Base-by-base conservation (phyloP, 1,140 invertebrate species). In the Philotrypesis tridentata region DNA sequence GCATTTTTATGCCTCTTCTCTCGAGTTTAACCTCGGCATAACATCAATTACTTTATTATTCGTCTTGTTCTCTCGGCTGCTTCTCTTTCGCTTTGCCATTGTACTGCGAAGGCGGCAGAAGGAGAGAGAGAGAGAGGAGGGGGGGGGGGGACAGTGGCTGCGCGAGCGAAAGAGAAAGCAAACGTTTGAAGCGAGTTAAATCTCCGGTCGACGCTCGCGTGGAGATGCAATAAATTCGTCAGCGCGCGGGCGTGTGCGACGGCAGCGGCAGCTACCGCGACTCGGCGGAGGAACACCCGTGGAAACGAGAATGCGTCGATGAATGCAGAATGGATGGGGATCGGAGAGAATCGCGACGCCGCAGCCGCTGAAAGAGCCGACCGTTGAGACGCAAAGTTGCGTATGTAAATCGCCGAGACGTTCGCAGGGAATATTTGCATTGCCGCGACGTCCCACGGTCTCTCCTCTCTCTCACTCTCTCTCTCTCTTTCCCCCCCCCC, bases 301-400 rank as follows among this genome's bases (percentile, higher is more conserved):
- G 86, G 86, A 88, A 88, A 87, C 85, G 86, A 86, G 87, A 87
- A 88, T 88, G 87, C 87, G 87, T 87, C 87, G 86, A 88, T 88
- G 86, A 88, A 88, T 88, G 87, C 85, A 87, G 84, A 88, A 87
- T 86, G 86, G 85, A 88, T 86, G 86, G 85, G 83, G 84, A 86
- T 86, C 86, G 85, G 87, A 83, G 85, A 79, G 84, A 87, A 85
- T 84, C 83, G 84, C 85, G 85, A 86, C 86, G 84, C 82, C 82
- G 84, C 80, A 78, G 83, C 61, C 61, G 61, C 61, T 83, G 84
- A 85, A 76, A 83, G 71, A 81, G 48, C 25, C 14, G 40, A 48
- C 21, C n/a, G 27, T 84, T 82, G 84, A 85, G 85, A 55, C 48
- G 85, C 84, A 84, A 84, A 85, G 84, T 86, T 86, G 85, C 85